phyloP scores from a whole-genome alignment of 2,888 invertebrate species.

The Drosophila hamatofila region DNA sequence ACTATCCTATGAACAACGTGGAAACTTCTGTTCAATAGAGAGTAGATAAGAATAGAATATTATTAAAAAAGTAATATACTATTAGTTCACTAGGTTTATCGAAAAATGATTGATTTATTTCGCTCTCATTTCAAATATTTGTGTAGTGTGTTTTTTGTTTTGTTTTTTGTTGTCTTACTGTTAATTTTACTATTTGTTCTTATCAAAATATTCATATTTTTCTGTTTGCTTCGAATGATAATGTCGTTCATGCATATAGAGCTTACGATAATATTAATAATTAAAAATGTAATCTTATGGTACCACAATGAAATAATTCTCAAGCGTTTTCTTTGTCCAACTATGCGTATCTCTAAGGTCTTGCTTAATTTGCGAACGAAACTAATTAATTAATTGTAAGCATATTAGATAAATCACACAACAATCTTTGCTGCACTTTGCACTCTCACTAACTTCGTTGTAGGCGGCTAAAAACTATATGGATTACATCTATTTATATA shows the following conservation, averaged over 20 bases:
- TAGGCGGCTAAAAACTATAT: slow-evolving; percentile 69
- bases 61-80: not conserved
- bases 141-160: slow-evolving; percentile 12
- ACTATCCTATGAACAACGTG: no score
- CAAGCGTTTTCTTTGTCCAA: slow-evolving; percentile 62
- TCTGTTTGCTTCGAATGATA: slow-evolving; percentile 28
- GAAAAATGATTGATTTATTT: slow-evolving; percentile 67
- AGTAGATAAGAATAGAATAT: not conserved
- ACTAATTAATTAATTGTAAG: slow-evolving; percentile 59
- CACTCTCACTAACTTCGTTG: slow-evolving; percentile 71
- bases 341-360: slow-evolving; percentile 50
- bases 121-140: slow-evolving; percentile 34
- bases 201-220: slow-evolving; percentile 66
- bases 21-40: no score
- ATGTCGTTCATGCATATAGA: slow-evolving; percentile 30
- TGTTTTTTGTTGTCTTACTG: slow-evolving; percentile 14
- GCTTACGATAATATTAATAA: slow-evolving; percentile 42
- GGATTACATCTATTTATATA: slow-evolving; percentile 40
- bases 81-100: not conserved
- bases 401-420: slow-evolving; percentile 74
- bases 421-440: slow-evolving; percentile 66
- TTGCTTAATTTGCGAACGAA: slow-evolving; percentile 45
- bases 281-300: slow-evolving; percentile 55
- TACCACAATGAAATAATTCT: slow-evolving; percentile 71
- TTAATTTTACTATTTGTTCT: slow-evolving; percentile 51